Evolutionary conservation across 2,797 vertebrate genomes (phyloP).

Genomic region (Psittacula echo): DNA sequence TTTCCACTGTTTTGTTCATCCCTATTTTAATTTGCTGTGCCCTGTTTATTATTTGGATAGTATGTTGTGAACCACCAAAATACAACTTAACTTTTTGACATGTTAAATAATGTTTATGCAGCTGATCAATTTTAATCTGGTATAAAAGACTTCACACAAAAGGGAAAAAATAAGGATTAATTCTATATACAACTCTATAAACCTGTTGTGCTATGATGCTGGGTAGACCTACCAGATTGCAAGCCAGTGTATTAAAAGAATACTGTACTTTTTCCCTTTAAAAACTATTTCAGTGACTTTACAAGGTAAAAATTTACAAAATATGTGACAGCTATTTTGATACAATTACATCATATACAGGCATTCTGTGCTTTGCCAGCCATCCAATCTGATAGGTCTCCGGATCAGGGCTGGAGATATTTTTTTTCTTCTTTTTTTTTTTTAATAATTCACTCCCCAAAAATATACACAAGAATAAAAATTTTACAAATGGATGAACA

Average conservation of each 20-base stretch:
- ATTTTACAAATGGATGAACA: slow-evolving; percentile 85
- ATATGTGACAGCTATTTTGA: slow-evolving; percentile 92
- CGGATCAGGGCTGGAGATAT: slow-evolving; percentile 76
- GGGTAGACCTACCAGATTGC: slow-evolving; percentile 90
- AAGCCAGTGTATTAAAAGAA: slow-evolving; percentile 98
- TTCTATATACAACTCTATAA: slow-evolving; percentile 85
- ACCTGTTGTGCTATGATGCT: slow-evolving; percentile 81
- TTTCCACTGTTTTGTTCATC: slow-evolving; percentile 55
- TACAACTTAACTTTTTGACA: slow-evolving; percentile 86
- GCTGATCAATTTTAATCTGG: slow-evolving; percentile 76
- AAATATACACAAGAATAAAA: slow-evolving; percentile 85
- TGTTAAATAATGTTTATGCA: slow-evolving; percentile 81
- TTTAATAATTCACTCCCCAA: slow-evolving; percentile 78
- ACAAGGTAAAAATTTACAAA: slow-evolving; percentile 98
- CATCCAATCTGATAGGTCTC: slow-evolving; percentile 83
- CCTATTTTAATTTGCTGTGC: slow-evolving; percentile 33
- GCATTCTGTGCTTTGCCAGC: slow-evolving; percentile 92
- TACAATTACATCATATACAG: slow-evolving; percentile 97
- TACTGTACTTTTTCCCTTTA: slow-evolving; percentile 88
- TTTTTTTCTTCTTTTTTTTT: slow-evolving; percentile 16
- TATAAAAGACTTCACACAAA: slow-evolving; percentile 82
- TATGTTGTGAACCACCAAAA: slow-evolving; percentile 84
- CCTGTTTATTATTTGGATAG: slow-evolving; percentile 72
- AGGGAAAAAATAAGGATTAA: slow-evolving; percentile 76
- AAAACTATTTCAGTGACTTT: slow-evolving; percentile 96